Conservation (phyloP, 2,113 vertebrate genomes). For the Atrichornis clamosus region DNA sequence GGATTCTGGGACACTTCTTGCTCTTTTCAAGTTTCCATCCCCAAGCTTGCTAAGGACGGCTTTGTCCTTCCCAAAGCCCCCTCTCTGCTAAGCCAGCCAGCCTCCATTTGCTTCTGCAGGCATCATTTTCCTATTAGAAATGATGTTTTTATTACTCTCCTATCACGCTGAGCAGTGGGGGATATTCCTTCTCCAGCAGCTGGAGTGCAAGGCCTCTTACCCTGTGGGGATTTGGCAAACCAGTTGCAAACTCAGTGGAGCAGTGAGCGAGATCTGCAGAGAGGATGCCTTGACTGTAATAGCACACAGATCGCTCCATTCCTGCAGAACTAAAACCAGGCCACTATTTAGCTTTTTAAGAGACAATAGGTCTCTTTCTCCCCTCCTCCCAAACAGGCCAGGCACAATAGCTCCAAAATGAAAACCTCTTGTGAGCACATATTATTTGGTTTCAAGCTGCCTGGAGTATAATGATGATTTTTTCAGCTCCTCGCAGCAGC, state of each 20-base stretch:
- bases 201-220: conserved; percentile 50
- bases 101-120: conserved; percentile 12
- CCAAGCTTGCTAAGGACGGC: neutral
- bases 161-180: conserved; percentile 54
- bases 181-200: conserved; percentile 57
- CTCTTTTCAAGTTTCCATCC: neutral
- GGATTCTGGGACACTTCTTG: neutral
- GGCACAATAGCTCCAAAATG: conserved; percentile 59
- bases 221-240: conserved; percentile 63
- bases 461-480: conserved; percentile 27
- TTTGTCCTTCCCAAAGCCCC: neutral
- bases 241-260: conserved; percentile 35
- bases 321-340: conserved; percentile 50
- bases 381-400: conserved; percentile 31
- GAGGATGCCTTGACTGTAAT: conserved; percentile 48
- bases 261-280: conserved; percentile 21
- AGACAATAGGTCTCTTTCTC: conserved; percentile 52
- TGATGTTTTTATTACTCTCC: conserved; percentile 55
- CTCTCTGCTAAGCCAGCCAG: neutral
- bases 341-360: conserved; percentile 19
- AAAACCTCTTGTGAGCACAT: conserved; percentile 49
- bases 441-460: conserved; percentile 35
- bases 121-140: conserved; percentile 64
- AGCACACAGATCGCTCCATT: conserved; percentile 13
- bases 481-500: conserved; percentile 19